phyloP scores from a whole-genome alignment of 1,140 invertebrate species.

The Tigriopus japonicus region DNA sequence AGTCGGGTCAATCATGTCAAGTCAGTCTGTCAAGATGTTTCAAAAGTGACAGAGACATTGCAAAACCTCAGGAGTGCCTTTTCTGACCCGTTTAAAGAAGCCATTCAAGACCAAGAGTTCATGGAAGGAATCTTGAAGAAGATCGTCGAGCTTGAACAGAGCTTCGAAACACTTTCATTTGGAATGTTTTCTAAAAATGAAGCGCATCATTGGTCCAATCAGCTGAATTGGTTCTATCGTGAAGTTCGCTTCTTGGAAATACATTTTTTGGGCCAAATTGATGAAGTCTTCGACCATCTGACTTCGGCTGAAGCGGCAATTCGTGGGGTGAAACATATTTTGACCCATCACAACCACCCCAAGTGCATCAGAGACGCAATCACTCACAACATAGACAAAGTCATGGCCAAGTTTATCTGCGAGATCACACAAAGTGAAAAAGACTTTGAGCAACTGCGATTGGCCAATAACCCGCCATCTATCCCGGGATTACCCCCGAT shows the following conservation, averaged over 20 bases:
- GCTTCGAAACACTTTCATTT: conserved; percentile 54
- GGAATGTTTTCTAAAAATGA: conserved; percentile 54
- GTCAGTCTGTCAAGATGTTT: conserved; percentile 49
- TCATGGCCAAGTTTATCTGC: conserved; percentile 25
- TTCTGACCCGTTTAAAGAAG: conserved; percentile 57
- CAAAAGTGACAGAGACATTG: conserved; percentile 48
- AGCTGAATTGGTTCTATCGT: conserved; percentile 49
- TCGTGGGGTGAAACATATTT: conserved; percentile 15
- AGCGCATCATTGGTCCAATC: conserved; percentile 58
- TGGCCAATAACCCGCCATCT: conserved; percentile 39
- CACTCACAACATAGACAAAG: conserved; percentile 17
- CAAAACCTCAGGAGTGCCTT: conserved; percentile 77
- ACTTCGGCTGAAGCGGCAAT: conserved; percentile 39
- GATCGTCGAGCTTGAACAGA: conserved; percentile 45
- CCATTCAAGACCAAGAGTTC: conserved; percentile 34
- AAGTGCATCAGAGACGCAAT: background rate
- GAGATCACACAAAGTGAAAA: conserved; percentile 40
- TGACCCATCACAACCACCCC: background rate
- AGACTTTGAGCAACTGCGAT: background rate
- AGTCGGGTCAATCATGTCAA: conserved; percentile 61
- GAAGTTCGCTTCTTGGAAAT: conserved; percentile 51
- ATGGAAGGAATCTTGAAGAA: conserved; percentile 36
- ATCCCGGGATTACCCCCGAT: conserved; percentile 51
- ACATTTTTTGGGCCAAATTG: conserved; percentile 63
- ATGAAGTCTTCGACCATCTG: conserved; percentile 57